Base-by-base conservation (phyloP, 1,140 invertebrate genomes). In the Drosophila persimilis region DNA sequence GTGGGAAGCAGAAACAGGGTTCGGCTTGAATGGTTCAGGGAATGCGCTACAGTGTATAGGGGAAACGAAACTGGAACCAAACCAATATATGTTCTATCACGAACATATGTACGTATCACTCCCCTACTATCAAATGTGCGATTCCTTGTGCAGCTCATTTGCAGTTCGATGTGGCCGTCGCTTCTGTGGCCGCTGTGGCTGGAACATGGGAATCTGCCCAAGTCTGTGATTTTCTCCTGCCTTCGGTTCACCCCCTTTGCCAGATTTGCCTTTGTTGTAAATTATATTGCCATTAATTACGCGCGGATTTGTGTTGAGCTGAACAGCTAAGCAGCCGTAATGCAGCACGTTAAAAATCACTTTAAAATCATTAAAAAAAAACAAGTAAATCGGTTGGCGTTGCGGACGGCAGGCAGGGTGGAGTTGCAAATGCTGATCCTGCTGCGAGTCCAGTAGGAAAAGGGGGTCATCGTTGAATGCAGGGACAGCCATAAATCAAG, bases 241-340 rank as follows among this genome's bases (percentile, higher is more conserved):
- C 26, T 20, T 15, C 29, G 26, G 20, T 63, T 35, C 17, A 43
- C 46, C 41, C 54, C 43, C 35, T 59, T 17, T 22, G 50, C 24
- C 43, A 20, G 9, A 39, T n/a, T 7, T 31, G 50, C 43, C 48
- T 81, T 78, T 73, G 56, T 76, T 80, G 77, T 81, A 78, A 78
- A 86, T 86, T 86, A 81, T 86, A 78, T 81, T 69, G 70, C 77
- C 81, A 86, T 86, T 86, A 86, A 81, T 86, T 86, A 86, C 51
- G 71, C 56, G 77, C 22, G 70, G 74, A 81, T 86, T 86, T 72
- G 51, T 84, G 80, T 79, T 54, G 72, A 61, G 26, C 63, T 53
- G 35, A 76, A 39, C 35, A 39, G 73, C 80, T 80, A 85, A 85
- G 75, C 73, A 70, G 41, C 67, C 76, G 57, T 70, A 85, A 80